Conservation (phyloP, 2,888 invertebrate genomes). For the Mycalesis mineus region DNA sequence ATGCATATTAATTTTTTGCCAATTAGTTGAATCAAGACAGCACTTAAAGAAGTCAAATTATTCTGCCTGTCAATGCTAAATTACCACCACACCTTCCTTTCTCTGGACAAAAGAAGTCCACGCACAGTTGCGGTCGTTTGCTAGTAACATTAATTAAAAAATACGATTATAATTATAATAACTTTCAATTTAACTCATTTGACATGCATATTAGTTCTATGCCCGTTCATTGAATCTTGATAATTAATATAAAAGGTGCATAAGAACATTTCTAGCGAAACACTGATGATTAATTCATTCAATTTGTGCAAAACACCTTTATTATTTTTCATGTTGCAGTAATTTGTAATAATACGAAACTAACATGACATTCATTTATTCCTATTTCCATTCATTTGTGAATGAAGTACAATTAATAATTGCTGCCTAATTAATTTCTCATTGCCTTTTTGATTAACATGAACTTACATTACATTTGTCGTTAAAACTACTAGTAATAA, state of each 20-base stretch:
- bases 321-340: constrained; percentile 4
- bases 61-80: no score
- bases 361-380: constrained; percentile 6
- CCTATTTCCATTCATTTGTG: neutral
- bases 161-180: neutral
- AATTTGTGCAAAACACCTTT: constrained; percentile 7
- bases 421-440: neutral
- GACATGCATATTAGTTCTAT: neutral
- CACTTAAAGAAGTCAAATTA: no score
- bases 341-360: neutral
- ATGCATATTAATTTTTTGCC: no score
- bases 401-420: neutral
- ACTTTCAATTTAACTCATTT: neutral
- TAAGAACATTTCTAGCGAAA: neutral
- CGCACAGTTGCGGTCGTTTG: no score
- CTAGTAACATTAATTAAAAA: no score
- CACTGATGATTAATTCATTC: constrained; percentile 3
- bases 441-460: neutral
- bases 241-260: neutral
- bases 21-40: no score
- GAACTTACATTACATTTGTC: neutral
- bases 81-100: no score
- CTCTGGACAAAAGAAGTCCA: no score
- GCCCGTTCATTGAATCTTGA: neutral
- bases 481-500: no score